phyloP scores from a whole-genome alignment of 2,888 invertebrate genomes.

The Graphium colonna region DNA sequence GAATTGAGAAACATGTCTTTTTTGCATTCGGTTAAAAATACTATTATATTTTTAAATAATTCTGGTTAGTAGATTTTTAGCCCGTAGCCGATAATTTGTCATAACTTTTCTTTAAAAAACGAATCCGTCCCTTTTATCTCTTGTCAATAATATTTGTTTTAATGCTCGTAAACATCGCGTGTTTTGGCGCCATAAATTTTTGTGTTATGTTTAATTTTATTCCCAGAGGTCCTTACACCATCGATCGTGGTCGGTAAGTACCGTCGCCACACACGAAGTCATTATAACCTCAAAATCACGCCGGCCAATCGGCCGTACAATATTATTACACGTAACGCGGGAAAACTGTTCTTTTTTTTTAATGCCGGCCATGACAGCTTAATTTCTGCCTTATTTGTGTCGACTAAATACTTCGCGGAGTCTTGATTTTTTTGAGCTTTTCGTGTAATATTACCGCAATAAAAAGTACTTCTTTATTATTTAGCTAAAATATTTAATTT shows the following conservation, averaged over 20 bases:
- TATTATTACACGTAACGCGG: slow-evolving; percentile 51
- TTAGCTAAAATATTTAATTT: too few relatives aligned
- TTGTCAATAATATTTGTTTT: slow-evolving; percentile 39
- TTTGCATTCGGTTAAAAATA: too few relatives aligned
- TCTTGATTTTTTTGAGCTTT: not conserved
- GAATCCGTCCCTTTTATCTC: too few relatives aligned
- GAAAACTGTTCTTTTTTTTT: slow-evolving; percentile 37
- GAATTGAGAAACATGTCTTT: too few relatives aligned
- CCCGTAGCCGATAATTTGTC: too few relatives aligned
- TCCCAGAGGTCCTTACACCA: slow-evolving; percentile 35
- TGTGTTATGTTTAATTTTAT: slow-evolving; percentile 35
- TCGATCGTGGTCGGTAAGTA: slow-evolving; percentile 33
- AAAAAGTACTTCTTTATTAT: too few relatives aligned
- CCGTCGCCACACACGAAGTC: slow-evolving; percentile 37
- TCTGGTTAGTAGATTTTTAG: too few relatives aligned
- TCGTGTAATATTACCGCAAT: too few relatives aligned
- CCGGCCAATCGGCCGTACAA: slow-evolving; percentile 48
- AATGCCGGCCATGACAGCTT: slow-evolving; percentile 43
- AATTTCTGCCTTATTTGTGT: slow-evolving; percentile 32
- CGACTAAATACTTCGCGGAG: slow-evolving; percentile 24
- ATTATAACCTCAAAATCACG: slow-evolving; percentile 34
- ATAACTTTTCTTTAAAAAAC: too few relatives aligned
- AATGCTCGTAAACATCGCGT: slow-evolving; percentile 35
- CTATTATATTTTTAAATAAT: too few relatives aligned
- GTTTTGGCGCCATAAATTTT: slow-evolving; percentile 33